These are phyloP conservation scores for Otis tarda DNA, from an alignment of 2,113 vertebrate species.

Conservation along the genomic window DNA sequence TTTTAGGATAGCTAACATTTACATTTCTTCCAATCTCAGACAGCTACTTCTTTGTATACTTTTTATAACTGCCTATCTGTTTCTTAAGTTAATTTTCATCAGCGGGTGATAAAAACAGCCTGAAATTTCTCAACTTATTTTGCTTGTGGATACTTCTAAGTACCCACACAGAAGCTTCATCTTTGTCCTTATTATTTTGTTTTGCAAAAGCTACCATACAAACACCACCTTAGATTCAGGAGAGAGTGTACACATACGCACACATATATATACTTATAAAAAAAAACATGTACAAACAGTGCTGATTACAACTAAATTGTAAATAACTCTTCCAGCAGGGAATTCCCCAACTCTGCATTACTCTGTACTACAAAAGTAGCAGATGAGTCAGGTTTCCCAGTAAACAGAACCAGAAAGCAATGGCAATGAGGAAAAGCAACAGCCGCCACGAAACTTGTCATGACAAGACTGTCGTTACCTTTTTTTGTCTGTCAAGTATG, in stretches of 20 bases:
- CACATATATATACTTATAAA: not conserved
- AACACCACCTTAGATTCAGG: not conserved
- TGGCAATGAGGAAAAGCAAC: not conserved
- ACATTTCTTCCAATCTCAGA: not conserved
- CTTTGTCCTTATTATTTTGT: not conserved
- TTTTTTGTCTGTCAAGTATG: not conserved
- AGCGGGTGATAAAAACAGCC: not conserved
- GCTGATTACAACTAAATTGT: not conserved
- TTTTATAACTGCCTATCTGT: not conserved
- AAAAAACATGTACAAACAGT: not conserved
- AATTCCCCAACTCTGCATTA: constrained; percentile 10
- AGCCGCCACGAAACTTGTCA: not conserved
- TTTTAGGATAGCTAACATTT: not conserved
- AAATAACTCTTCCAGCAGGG: constrained; percentile 10
- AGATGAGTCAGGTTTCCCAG: constrained; percentile 26
- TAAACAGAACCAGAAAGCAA: constrained; percentile 12
- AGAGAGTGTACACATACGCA: not conserved
- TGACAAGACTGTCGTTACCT: not conserved
- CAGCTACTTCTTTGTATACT: not conserved
- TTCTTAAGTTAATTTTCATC: not conserved
- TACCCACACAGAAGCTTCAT: not conserved
- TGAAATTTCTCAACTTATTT: not conserved
- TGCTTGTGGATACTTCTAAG: not conserved
- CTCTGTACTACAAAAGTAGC: not conserved
- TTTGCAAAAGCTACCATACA: not conserved